phyloP scores from a whole-genome alignment of 2,888 invertebrate genomes.

The Cantharis rufa region DNA sequence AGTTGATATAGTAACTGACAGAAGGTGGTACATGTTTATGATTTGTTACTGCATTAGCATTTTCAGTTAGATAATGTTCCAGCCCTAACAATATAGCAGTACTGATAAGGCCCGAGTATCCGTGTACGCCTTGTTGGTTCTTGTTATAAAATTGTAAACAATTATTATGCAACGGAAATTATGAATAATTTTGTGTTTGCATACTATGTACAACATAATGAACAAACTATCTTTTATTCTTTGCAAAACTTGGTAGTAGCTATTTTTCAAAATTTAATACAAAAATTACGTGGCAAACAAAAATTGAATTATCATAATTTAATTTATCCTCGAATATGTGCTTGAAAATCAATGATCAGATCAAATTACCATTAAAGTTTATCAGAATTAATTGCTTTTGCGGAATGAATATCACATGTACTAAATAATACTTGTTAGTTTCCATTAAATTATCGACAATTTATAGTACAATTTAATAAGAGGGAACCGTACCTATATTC shows the following conservation, averaged over 20 bases:
- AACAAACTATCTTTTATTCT: background rate
- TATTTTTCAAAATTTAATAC: background rate
- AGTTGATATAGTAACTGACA: constrained; percentile 6
- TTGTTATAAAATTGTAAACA: constrained; percentile 4
- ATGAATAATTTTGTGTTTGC: background rate
- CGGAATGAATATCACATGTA: background rate
- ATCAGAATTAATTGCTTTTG: background rate
- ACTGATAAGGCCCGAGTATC: background rate
- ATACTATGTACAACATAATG: background rate
- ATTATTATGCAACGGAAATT: constrained; percentile 1
- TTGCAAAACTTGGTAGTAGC: background rate
- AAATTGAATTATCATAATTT: background rate
- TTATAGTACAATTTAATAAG: background rate
- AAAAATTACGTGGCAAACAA: background rate
- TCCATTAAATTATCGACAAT: background rate
- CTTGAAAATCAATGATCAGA: background rate
- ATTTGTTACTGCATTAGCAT: constrained; percentile 7
- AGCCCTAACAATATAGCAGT: constrained; percentile 1
- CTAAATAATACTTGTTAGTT: background rate
- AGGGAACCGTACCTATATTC: background rate
- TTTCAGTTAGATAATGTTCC: background rate
- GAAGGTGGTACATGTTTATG: constrained; percentile 1
- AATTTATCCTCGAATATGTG: background rate
- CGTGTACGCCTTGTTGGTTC: constrained; percentile 2
- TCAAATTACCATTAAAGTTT: background rate